Conservation (phyloP, 2,113 vertebrate genomes). For the Phainopepla nitens region DNA sequence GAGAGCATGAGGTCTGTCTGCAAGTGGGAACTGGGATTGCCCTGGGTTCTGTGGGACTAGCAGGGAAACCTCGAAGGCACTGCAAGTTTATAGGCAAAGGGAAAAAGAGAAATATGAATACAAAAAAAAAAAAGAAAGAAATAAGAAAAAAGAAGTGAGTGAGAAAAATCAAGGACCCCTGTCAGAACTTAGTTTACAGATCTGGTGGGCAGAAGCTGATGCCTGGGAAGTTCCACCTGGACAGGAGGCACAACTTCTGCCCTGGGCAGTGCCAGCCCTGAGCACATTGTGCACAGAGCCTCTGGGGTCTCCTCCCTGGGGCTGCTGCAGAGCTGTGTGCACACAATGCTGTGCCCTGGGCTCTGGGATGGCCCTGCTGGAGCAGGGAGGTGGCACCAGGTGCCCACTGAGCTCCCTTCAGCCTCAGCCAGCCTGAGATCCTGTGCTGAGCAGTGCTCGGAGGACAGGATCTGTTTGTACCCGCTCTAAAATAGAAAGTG, state of each 20-base stretch:
- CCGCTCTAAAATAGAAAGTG: neutral
- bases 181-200: neutral
- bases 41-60: neutral
- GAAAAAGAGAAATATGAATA: neutral
- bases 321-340: neutral
- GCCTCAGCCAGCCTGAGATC: rapidly evolving
- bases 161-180: neutral
- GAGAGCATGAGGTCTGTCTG: neutral
- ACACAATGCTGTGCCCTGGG: neutral
- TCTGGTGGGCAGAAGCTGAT: neutral
- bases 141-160: neutral
- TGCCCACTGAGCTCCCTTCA: rapidly evolving
- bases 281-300: neutral
- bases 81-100: neutral
- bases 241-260: neutral
- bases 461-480: neutral
- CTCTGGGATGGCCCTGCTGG: too few relatives aligned
- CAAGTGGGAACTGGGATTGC: neutral
- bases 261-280: neutral
- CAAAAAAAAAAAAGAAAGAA: neutral
- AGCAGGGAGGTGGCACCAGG: rapidly evolving
- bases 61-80: neutral
- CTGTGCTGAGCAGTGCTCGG: rapidly evolving
- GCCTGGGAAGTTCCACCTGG: neutral
- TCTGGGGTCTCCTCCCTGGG: neutral